Evolutionary conservation across 2,888 invertebrate species (phyloP).

Genomic region (Cephus nigrinus): DNA sequence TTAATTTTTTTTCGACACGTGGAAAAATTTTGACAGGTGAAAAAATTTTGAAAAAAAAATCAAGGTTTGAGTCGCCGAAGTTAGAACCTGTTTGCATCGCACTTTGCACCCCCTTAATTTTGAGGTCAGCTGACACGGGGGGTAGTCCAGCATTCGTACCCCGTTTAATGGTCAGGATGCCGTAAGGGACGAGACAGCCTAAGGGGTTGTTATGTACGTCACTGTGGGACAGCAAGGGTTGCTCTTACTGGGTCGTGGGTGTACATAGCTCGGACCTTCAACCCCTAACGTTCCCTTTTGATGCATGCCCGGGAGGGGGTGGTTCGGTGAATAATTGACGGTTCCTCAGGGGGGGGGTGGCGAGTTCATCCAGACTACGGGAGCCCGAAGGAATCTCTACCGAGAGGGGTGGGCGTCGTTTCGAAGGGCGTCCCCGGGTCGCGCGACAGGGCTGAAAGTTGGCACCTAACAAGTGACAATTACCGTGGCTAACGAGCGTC

Average conservation of each 20-base stretch:
- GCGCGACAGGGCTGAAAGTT: slow-evolving; percentile 29
- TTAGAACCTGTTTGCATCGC: background rate
- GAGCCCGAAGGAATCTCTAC: slow-evolving; percentile 14
- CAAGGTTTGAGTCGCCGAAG: background rate
- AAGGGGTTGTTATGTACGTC: background rate
- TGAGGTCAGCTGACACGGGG: background rate
- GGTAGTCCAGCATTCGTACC: background rate
- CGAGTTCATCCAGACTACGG: background rate
- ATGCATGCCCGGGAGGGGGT: background rate
- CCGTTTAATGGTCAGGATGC: background rate
- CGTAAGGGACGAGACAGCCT: background rate
- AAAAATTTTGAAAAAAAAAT: background rate
- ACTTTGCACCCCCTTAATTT: background rate
- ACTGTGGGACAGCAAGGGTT: background rate
- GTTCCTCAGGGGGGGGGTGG: background rate
- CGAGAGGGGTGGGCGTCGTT: slow-evolving; percentile 35
- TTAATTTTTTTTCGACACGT: background rate
- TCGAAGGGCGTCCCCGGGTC: slow-evolving; percentile 6
- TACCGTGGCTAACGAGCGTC: slow-evolving; percentile 51
- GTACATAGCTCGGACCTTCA: background rate
- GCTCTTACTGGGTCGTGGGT: background rate
- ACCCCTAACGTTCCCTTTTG: background rate
- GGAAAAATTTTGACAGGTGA: background rate
- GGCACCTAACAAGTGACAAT: slow-evolving; percentile 55
- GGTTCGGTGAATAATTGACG: background rate